phyloP scores from a whole-genome alignment of 2,888 invertebrate genomes.

The Tupiocoris notatus region DNA sequence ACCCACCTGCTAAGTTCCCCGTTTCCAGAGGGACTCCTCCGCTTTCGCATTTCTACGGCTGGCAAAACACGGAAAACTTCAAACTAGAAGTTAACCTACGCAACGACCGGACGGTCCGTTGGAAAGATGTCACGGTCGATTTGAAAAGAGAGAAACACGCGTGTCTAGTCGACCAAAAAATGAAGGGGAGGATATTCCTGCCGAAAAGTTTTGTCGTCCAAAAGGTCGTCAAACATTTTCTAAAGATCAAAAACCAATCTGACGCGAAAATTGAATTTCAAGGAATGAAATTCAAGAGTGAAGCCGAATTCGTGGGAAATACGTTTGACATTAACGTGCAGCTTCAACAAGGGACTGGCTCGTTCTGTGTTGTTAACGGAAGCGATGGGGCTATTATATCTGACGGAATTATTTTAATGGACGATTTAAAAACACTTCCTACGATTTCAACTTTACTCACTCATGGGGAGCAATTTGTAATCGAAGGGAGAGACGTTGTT shows the following conservation, averaged over 20 bases:
- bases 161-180: background rate
- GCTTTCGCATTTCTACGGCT: slow-evolving; percentile 17
- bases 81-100: background rate
- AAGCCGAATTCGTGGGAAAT: background rate
- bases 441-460: too few relatives aligned
- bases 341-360: background rate
- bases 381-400: background rate
- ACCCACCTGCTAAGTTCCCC: slow-evolving; percentile 42
- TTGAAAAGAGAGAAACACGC: background rate
- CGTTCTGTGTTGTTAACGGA: background rate
- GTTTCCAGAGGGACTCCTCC: slow-evolving; percentile 43
- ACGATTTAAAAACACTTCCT: background rate
- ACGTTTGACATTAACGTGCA: background rate
- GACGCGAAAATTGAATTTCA: background rate
- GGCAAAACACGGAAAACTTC: slow-evolving; percentile 29
- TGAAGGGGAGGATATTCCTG: slow-evolving; percentile 3
- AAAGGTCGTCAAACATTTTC: background rate
- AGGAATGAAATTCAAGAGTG: background rate
- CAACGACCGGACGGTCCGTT: background rate
- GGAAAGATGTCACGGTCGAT: background rate
- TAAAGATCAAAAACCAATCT: background rate
- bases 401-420: background rate
- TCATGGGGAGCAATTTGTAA: background rate
- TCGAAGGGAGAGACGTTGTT: slow-evolving; percentile 4
- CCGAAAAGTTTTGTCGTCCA: slow-evolving; percentile 15